Conservation (phyloP, 2,113 vertebrate genomes). For the Megalops atlanticus region DNA sequence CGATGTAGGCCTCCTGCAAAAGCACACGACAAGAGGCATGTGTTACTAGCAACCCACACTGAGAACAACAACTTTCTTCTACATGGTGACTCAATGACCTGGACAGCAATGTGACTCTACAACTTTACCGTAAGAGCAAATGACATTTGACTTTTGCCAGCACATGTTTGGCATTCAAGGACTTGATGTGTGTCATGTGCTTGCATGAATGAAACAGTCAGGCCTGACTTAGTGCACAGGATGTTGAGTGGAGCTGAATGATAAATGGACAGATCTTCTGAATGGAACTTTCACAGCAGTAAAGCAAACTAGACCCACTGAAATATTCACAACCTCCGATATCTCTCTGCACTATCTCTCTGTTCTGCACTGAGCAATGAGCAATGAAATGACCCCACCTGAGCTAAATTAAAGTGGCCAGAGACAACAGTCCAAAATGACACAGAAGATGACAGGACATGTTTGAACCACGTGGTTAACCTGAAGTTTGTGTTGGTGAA, state of each 20-base stretch:
- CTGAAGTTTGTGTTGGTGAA: too few species aligned
- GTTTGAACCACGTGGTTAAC: too few species aligned
- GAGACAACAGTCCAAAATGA: too few species aligned
- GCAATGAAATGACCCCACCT: constrained; percentile 20
- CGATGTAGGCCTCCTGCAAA: constrained; percentile 93
- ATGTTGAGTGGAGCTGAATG: too few species aligned
- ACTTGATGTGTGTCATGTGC: neutral
- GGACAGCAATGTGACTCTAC: neutral
- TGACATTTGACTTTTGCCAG: neutral
- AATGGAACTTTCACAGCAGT: neutral
- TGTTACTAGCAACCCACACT: too few species aligned
- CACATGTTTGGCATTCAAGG: too few species aligned
- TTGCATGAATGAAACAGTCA: neutral
- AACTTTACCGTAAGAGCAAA: neutral
- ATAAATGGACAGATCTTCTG: neutral
- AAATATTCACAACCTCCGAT: neutral
- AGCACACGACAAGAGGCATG: constrained; percentile 5
- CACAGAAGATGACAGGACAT: too few species aligned
- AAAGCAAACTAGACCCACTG: neutral
- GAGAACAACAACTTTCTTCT: too few species aligned
- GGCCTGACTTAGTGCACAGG: too few species aligned
- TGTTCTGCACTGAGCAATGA: neutral
- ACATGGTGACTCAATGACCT: too few species aligned
- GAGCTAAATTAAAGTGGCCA: too few species aligned
- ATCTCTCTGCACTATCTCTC: too few species aligned